Evolutionary conservation across 2,888 invertebrate species (phyloP), one percentile per base, ranked within the genome.

Genomic region (Ennomos fuscantarius): DNA sequence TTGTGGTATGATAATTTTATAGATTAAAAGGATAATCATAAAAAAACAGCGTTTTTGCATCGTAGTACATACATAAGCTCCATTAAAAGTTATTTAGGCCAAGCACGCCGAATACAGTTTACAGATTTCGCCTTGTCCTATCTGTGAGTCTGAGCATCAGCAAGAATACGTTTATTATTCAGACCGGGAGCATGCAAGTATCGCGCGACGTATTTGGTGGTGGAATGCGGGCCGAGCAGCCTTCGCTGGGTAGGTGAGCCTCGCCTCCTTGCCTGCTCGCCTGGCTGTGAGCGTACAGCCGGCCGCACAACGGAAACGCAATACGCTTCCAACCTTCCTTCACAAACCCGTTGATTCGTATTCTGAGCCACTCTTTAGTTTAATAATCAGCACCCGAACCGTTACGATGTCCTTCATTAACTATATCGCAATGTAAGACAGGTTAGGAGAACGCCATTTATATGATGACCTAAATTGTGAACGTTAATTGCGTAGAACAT

Each of bases 101-200:
- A 9, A 37, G 12, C 34, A 15, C 37, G 31, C 33, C n/a, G 31
- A 24, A 31, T 39, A 24, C 39, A 32, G 63, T 72, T n/a, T 71
- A 76, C 77, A 65, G 74, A 73, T 78, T 78, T 79, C 70, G 66
- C 72, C 56, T 68, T 65, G 60, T 68, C 56, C 24, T 24, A 6
- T 68, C 63, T 62, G 65, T 36, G 35, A 33, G 12, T 40, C 13
- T 45, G 72, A 63, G 66, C 70, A 73, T 72, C 68, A 72, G 63
- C 68, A 73, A 76, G 76, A 81, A 82, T 79, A 76, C 73, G 78
- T 80, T 87, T 82, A 82, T 82, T 85, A 87, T 88, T 86, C 83
- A 69, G 73, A 72, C 70, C 68, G 77, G 76, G 72, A 80, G 74
- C 75, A 43, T 72, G 72, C 24, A 24, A 79, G 82, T 82, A 79